phyloP scores from a whole-genome alignment of 2,888 invertebrate genomes.

The Mamestra brassicae region DNA sequence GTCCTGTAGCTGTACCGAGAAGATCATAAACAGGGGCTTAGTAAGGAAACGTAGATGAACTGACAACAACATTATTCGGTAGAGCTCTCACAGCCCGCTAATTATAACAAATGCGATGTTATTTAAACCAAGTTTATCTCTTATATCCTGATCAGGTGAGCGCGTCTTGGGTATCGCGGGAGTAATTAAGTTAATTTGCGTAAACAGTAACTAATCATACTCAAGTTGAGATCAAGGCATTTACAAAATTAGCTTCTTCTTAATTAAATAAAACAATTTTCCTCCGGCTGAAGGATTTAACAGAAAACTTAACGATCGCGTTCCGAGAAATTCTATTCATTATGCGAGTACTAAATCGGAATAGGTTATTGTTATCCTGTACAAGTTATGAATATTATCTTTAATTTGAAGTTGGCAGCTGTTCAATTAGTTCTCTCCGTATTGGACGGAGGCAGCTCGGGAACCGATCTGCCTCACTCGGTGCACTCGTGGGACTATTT shows the following conservation, averaged over 20 bases:
- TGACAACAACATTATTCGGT: background rate
- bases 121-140: conserved; percentile 4
- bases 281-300: conserved; percentile 6
- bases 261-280: conserved; percentile 38
- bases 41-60: background rate
- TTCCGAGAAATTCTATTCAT: conserved; percentile 8
- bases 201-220: conserved; percentile 32
- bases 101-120: background rate
- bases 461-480: background rate
- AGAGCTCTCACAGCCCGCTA: background rate
- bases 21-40: background rate
- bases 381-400: conserved; percentile 23
- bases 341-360: background rate
- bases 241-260: conserved; percentile 18
- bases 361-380: conserved; percentile 10
- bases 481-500: background rate
- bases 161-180: background rate
- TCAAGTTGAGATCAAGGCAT: conserved; percentile 21
- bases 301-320: conserved; percentile 4
- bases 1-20: conserved; percentile 6
- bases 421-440: background rate
- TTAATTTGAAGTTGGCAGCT: conserved; percentile 17
- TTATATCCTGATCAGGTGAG: background rate
- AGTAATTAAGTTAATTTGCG: conserved; percentile 11
- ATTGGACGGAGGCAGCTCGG: background rate